Evolutionary conservation across 2,888 invertebrate species (phyloP), one percentile per base, ranked within the genome.

Genomic region (Nysson spinosus): DNA sequence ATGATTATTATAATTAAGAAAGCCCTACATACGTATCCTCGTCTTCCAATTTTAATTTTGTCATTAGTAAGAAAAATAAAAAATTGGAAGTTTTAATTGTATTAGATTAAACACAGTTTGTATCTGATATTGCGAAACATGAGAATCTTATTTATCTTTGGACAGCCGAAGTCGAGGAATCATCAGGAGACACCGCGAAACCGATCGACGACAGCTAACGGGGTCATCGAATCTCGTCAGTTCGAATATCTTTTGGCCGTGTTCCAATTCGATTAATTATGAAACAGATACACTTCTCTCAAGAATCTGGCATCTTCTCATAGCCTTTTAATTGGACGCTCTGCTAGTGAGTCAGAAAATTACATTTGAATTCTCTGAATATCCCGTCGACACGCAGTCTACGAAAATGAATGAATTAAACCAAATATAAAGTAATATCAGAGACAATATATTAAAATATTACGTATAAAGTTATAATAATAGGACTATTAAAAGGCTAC

Each of bases 231-330:
- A 72, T 39, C 68, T 42, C 62, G 55, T 51, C 39, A 49, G 44
- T 64, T 64, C 67, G 60, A 49, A 63, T 75, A 74, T 47, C 65
- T 68, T 74, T 75, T 74, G 75, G 75, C 68, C 65, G 60, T 60
- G 52, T 60, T 75, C 71, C 75, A 77, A 77, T 77, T 75, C 69
- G 71, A 77, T 77, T 74, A 77, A 77, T 75, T 74, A 74, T 77
- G 77, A 77, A 75, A 71, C 75, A 69, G 74, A 65, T 65, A 75
- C 70, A 64, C 60, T 70, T 63, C 56, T 64, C 55, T 69, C 57
- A 24, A 50, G 69, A 60, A 54, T 40, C 65, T 37, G 51, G 39
- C 56, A 65, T 60, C 58, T 64, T 58, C 55, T 49, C 51, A 51
- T n/a, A 34, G 39, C 51, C 52, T 61, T 64, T 76, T 76, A 73